Evolutionary conservation across 2,797 vertebrate species (phyloP).

Genomic region (Chromis chromis): DNA sequence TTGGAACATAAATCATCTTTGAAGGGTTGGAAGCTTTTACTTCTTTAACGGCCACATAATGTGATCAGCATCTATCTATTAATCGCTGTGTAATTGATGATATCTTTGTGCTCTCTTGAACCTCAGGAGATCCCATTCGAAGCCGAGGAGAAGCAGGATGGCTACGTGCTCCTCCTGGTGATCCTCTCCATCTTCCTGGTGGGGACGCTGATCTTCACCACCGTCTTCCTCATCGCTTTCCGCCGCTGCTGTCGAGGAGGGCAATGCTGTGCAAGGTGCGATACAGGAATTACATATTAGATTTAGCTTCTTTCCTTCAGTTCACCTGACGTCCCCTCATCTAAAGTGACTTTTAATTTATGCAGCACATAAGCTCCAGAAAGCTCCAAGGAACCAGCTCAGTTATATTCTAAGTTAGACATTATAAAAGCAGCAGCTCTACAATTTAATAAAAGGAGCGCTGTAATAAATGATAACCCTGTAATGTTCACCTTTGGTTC

Average conservation of each 20-base stretch:
- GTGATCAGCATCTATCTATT: background rate
- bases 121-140: conserved; percentile 77
- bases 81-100: background rate
- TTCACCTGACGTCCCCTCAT: background rate
- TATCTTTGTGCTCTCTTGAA: background rate
- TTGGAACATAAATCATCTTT: conserved; percentile 31
- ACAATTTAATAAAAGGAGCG: conserved; percentile 32
- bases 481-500: conserved; percentile 21
- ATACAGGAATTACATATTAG: conserved; percentile 5
- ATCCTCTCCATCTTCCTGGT: conserved; percentile 92
- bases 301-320: background rate
- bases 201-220: conserved; percentile 89
- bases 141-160: conserved; percentile 84
- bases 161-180: conserved; percentile 90
- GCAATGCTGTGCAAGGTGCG: conserved; percentile 88
- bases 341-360: background rate
- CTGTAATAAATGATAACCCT: conserved; percentile 17
- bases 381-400: background rate
- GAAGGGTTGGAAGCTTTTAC: conserved; percentile 38
- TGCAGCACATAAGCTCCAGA: background rate
- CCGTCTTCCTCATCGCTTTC: conserved; percentile 89
- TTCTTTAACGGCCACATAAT: background rate
- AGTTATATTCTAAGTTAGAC: background rate
- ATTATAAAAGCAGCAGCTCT: conserved; percentile 28
- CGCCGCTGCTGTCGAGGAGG: conserved; percentile 88